Conservation (phyloP, 2,797 vertebrate genomes). For the Champsocephalus esox region DNA sequence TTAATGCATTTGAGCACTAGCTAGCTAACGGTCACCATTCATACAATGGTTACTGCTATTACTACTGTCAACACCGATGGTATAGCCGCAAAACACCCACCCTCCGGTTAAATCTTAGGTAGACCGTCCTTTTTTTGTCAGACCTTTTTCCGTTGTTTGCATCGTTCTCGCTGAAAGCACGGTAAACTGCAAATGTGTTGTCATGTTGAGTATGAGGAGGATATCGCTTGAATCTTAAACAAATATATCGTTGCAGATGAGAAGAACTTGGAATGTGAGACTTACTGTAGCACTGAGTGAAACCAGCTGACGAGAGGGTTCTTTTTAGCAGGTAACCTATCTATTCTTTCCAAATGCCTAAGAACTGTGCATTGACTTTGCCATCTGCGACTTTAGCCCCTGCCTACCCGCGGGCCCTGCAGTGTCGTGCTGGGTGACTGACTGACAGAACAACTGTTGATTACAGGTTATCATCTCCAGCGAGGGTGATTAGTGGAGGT, state of each 20-base stretch:
- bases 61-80: too few relatives aligned
- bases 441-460: conserved; percentile 67
- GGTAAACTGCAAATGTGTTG: too few relatives aligned
- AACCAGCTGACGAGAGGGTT: conserved; percentile 7
- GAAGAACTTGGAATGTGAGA: background rate
- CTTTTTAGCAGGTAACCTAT: background rate
- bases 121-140: too few relatives aligned
- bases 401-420: conserved; percentile 11
- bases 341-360: conserved; percentile 15
- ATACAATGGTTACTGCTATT: too few relatives aligned
- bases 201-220: too few relatives aligned
- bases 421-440: conserved; percentile 38
- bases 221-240: background rate
- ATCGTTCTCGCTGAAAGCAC: too few relatives aligned
- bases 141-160: too few relatives aligned
- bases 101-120: too few relatives aligned
- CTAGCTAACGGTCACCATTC: too few relatives aligned
- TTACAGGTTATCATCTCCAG: conserved; percentile 65
- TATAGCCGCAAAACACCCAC: too few relatives aligned
- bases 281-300: background rate
- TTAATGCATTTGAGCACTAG: too few relatives aligned
- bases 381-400: conserved; percentile 32
- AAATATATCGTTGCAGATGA: background rate
- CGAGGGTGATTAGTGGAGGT: conserved; percentile 62
- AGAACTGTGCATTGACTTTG: conserved; percentile 37